phyloP scores from a whole-genome alignment of 2,113 vertebrate genomes.

The Glaucomys volans region DNA sequence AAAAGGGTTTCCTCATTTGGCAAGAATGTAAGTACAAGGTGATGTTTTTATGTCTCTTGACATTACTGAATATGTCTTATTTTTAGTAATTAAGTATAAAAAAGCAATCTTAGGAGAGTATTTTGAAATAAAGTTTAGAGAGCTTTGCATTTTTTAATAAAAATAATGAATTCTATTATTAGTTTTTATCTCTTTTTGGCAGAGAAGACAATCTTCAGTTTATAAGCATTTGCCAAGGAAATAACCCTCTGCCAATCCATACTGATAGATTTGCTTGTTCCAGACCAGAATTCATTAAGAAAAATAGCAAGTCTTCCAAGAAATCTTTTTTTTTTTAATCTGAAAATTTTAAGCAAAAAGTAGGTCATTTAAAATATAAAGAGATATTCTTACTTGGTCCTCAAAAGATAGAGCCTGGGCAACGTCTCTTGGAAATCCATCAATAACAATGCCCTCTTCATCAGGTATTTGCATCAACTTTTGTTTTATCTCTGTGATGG shows the following conservation, averaged over 20 bases:
- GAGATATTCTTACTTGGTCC: slow-evolving; percentile 93
- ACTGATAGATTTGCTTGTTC: slow-evolving; percentile 54
- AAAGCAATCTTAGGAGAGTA: background rate
- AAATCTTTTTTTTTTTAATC: slow-evolving; percentile 33
- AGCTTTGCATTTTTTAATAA: slow-evolving; percentile 57
- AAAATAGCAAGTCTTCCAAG: slow-evolving; percentile 61
- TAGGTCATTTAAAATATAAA: slow-evolving; percentile 74
- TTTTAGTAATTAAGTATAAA: slow-evolving; percentile 58
- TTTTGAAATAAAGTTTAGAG: slow-evolving; percentile 54
- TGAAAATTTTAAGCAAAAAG: slow-evolving; percentile 62
- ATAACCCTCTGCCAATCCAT: slow-evolving; percentile 58
- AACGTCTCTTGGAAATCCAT: slow-evolving; percentile 98
- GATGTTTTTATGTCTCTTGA: background rate
- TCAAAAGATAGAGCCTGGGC: slow-evolving; percentile 98
- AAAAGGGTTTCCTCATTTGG: background rate
- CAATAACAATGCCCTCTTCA: slow-evolving; percentile 96
- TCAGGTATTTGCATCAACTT: slow-evolving; percentile 98
- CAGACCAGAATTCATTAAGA: slow-evolving; percentile 59
- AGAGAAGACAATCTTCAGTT: slow-evolving; percentile 12
- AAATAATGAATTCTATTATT: slow-evolving; percentile 60
- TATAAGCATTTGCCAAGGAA: slow-evolving; percentile 59
- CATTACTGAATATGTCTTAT: background rate
- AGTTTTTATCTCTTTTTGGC: slow-evolving; percentile 50
- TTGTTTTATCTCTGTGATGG: slow-evolving; percentile 99
- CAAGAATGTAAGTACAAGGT: background rate